phyloP scores from a whole-genome alignment of 2,888 invertebrate genomes.

The Petrolisthes manimaculis region DNA sequence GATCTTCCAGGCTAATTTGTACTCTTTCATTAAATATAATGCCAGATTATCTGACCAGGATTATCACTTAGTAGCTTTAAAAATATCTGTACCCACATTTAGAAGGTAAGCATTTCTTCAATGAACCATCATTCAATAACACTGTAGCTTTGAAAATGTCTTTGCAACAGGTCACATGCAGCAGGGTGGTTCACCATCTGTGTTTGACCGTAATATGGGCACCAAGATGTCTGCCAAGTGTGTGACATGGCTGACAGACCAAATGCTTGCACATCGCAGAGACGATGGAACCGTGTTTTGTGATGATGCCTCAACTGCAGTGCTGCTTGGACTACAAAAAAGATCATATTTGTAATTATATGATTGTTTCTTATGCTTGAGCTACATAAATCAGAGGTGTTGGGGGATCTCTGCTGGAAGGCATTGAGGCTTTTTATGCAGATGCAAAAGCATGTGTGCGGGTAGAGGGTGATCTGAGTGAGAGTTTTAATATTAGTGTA shows the following conservation, averaged over 20 bases:
- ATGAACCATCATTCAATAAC: neutral
- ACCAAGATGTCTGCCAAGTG: constrained; percentile 98
- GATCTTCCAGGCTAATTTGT: too few relatives aligned
- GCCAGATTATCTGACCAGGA: neutral
- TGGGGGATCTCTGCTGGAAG: too few relatives aligned
- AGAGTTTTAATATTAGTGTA: too few relatives aligned
- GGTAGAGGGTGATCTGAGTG: too few relatives aligned
- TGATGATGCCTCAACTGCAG: constrained; percentile 79
- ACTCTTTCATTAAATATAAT: neutral
- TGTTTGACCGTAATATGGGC: constrained; percentile 98
- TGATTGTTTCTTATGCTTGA: neutral
- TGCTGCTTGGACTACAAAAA: constrained; percentile 85
- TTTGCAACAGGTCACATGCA: constrained; percentile 88
- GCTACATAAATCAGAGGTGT: too few relatives aligned
- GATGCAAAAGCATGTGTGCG: too few relatives aligned
- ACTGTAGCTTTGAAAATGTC: neutral
- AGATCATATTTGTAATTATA: constrained; percentile 77
- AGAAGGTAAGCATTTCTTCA: neutral
- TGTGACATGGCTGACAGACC: constrained; percentile 88
- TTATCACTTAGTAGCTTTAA: neutral
- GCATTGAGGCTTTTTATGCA: too few relatives aligned
- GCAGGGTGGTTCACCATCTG: constrained; percentile 97
- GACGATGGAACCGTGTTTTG: constrained; percentile 76
- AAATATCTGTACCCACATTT: neutral
- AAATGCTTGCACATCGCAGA: constrained; percentile 74